phyloP scores from a whole-genome alignment of 2,797 vertebrate genomes.

The Numenius phaeopus region DNA sequence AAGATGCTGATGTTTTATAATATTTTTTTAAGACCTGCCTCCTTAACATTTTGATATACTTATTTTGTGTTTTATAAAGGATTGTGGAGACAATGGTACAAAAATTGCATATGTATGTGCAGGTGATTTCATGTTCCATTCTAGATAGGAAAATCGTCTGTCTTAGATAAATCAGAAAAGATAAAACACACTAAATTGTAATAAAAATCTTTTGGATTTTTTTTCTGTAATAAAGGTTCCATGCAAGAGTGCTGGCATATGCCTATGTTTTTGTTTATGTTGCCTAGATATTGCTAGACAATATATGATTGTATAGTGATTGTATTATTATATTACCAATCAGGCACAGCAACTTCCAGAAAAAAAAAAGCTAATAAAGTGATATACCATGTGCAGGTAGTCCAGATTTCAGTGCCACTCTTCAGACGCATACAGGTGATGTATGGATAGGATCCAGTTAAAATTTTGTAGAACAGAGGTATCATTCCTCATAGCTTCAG shows the following conservation, averaged over 20 bases:
- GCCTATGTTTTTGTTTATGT: background rate
- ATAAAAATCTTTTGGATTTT: background rate
- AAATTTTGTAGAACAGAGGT: background rate
- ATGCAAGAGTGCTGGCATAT: background rate
- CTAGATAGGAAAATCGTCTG: background rate
- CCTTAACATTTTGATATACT: background rate
- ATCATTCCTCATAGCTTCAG: background rate
- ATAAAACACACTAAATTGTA: background rate
- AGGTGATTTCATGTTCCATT: background rate
- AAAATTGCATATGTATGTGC: background rate
- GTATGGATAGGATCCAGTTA: background rate
- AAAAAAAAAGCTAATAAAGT: background rate
- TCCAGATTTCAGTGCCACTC: background rate
- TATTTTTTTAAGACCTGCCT: background rate
- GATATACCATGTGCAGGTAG: background rate
- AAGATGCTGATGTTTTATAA: background rate
- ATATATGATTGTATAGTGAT: background rate
- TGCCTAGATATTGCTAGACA: background rate
- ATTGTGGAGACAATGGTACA: background rate
- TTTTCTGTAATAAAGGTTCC: background rate
- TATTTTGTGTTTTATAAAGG: background rate
- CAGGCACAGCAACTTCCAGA: background rate
- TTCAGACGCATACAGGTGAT: background rate
- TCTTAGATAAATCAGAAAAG: background rate
- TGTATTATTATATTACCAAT: background rate